Evolutionary conservation across 2,888 invertebrate genomes (phyloP).

Genomic region (Adineta ricciae): DNA sequence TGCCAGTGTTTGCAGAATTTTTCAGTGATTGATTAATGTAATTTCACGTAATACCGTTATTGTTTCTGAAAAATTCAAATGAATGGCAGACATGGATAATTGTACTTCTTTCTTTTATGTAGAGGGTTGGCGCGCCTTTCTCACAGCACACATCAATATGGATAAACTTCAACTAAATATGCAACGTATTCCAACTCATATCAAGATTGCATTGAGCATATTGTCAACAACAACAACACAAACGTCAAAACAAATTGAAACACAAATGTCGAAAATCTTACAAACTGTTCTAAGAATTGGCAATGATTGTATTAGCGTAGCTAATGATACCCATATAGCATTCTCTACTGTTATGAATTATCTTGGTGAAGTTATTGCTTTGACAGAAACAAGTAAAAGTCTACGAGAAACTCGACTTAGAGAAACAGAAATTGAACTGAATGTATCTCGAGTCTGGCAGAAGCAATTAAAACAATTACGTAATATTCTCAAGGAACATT

Average conservation of each 20-base stretch:
- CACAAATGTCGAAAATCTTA: background rate
- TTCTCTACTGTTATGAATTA: background rate
- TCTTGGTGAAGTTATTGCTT: background rate
- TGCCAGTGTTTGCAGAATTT: no score
- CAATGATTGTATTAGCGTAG: background rate
- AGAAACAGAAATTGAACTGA: background rate
- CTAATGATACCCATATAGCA: background rate
- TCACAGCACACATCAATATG: background rate
- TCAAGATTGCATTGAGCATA: background rate
- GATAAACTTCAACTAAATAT: background rate
- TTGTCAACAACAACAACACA: background rate
- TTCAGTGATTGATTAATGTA: no score
- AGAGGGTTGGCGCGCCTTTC: background rate
- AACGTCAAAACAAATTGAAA: background rate
- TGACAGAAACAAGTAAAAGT: background rate
- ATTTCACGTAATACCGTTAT: no score
- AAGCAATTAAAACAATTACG: background rate
- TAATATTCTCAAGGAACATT: background rate
- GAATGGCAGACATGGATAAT: background rate
- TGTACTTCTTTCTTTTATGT: background rate
- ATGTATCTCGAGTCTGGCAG: background rate
- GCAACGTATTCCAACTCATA: background rate
- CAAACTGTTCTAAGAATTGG: background rate
- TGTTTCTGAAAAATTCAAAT: no score
- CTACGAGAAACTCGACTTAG: background rate